A percentile compares a stretch with the other conserved stretches of the same genome.
phyloP scores from a whole-genome alignment of 2,888 invertebrate species.

The Chydorus sphaericus region DNA sequence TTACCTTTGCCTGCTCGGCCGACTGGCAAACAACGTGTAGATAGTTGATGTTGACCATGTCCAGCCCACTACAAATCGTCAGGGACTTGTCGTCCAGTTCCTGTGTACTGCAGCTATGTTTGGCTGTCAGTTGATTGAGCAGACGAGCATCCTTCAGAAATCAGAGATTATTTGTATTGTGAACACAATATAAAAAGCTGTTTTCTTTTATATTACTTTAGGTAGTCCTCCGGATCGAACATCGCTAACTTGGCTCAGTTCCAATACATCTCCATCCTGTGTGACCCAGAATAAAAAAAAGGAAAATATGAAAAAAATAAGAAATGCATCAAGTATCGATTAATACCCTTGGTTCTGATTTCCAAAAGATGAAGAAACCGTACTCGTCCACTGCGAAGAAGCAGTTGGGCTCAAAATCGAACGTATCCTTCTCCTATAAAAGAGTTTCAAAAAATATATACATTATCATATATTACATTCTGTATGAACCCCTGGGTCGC shows the following conservation, averaged over 20 bases:
- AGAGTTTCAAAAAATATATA: constrained; percentile 2
- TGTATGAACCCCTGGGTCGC: no score
- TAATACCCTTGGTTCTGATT: constrained; percentile 79
- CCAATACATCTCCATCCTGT: constrained; percentile 96
- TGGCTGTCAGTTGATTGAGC: constrained; percentile 53
- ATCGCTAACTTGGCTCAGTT: constrained; percentile 95
- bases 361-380: constrained; percentile 98
- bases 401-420: constrained; percentile 74
- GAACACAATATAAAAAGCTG: constrained; percentile 1
- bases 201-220: constrained; percentile 43
- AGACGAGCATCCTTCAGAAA: constrained; percentile 64
- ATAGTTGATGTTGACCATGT: constrained; percentile 97
- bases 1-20: constrained; percentile 82
- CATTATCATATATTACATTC: no score
- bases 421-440: constrained; percentile 66
- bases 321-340: not conserved
- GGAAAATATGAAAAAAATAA: not conserved
- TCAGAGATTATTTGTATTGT: not conserved
- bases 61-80: constrained; percentile 94
- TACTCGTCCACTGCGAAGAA: constrained; percentile 89
- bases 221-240: constrained; percentile 85
- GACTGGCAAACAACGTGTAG: constrained; percentile 93
- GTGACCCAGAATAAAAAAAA: constrained; percentile 26
- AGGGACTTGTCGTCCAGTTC: constrained; percentile 81
- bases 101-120: constrained; percentile 46